phyloP scores from a whole-genome alignment of 2,797 vertebrate species.

The Acestrorhynchus altus region DNA sequence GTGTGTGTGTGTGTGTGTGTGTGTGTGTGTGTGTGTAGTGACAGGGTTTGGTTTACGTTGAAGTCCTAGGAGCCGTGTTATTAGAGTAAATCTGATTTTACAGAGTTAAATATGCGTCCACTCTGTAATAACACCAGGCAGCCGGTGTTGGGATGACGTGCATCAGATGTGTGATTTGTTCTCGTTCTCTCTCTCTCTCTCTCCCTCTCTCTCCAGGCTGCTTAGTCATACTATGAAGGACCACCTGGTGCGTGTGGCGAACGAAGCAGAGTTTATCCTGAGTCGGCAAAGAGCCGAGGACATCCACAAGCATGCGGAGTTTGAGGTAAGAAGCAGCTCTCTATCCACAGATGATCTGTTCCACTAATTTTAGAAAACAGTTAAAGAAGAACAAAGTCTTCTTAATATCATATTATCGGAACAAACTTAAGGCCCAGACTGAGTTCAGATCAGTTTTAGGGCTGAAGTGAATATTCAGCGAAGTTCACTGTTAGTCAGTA shows the following conservation, averaged over 20 bases:
- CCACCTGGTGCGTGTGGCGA: conserved; percentile 96
- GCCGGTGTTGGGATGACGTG: neutral
- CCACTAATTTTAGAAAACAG: too few relatives aligned
- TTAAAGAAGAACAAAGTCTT: too few relatives aligned
- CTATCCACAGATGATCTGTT: neutral
- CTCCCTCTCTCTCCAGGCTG: conserved; percentile 78
- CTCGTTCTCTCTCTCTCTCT: conserved; percentile 2
- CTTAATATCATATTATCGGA: too few relatives aligned
- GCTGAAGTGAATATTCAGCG: neutral
- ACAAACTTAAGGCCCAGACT: too few relatives aligned
- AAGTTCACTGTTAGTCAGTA: neutral
- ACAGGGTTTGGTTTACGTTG: conserved; percentile 13
- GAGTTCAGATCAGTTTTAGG: too few relatives aligned
- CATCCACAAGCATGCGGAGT: conserved; percentile 96
- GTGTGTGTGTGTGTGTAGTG: conserved; percentile 63
- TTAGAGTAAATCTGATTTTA: conserved; percentile 42
- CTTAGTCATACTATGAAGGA: conserved; percentile 99
- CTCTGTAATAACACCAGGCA: conserved; percentile 2
- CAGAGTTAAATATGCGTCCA: conserved; percentile 8
- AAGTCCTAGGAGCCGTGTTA: conserved; percentile 38
- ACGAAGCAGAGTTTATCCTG: conserved; percentile 98
- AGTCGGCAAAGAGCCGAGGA: conserved; percentile 96
- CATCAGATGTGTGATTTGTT: neutral
- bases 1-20: conserved; percentile 63
- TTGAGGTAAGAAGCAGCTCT: conserved; percentile 82